Percentiles rank a stretch among this genome's conserved stretches.
Conservation (phyloP, 2,888 invertebrate species). For the Silvanus unidentatus region DNA sequence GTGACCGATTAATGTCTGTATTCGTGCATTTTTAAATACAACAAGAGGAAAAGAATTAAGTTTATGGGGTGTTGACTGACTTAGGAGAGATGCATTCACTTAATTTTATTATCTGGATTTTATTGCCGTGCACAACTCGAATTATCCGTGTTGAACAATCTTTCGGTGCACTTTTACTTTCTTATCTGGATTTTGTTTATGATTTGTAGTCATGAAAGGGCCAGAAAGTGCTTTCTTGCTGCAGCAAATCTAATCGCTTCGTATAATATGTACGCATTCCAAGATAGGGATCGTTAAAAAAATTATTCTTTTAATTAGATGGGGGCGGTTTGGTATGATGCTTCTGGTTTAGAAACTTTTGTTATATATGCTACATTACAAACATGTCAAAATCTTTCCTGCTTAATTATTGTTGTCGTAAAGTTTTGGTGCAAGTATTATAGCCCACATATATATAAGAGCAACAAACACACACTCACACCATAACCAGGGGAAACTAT, state of each 20-base stretch:
- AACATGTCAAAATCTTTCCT: conserved; percentile 32
- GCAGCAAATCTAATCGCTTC: too few species aligned
- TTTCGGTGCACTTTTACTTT: conserved; percentile 10
- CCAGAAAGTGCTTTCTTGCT: too few species aligned
- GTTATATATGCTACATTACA: conserved; percentile 21
- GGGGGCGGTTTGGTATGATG: too few species aligned
- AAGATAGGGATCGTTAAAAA: too few species aligned
- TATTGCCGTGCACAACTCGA: conserved; percentile 21
- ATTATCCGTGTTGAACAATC: conserved; percentile 21
- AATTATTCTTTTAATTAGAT: neutral
- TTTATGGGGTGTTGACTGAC: conserved; percentile 41
- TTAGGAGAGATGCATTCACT: conserved; percentile 28
- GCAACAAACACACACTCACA: too few species aligned
- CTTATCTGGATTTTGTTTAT: conserved; percentile 33
- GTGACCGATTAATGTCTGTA: conserved; percentile 39
- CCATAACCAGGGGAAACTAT: conserved; percentile 18
- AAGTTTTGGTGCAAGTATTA: conserved; percentile 28
- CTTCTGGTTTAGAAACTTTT: neutral
- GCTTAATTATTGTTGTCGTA: conserved; percentile 38
- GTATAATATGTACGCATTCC: neutral
- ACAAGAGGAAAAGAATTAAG: conserved; percentile 19
- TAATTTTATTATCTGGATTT: conserved; percentile 29
- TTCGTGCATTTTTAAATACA: conserved; percentile 36
- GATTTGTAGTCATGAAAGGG: conserved; percentile 30
- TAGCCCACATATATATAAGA: neutral